Evolutionary conservation across 2,797 vertebrate species (phyloP).

Genomic region (Enteromius viviparus): DNA sequence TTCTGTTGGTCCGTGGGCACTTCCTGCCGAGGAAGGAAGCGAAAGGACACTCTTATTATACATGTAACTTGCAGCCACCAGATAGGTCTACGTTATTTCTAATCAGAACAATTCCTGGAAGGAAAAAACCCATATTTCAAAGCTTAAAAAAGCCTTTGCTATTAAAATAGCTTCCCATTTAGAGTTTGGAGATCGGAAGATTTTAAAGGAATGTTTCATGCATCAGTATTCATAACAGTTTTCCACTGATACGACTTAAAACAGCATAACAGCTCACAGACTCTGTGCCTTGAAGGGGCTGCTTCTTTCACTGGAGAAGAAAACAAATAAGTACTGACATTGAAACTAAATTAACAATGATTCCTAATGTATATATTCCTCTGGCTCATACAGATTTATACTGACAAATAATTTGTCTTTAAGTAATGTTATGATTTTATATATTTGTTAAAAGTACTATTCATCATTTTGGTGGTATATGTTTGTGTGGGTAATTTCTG

Average conservation of each 20-base stretch:
- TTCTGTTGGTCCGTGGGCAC: constrained; percentile 97
- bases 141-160: neutral
- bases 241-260: constrained; percentile 11
- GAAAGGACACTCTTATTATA: constrained; percentile 1
- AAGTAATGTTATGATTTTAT: neutral
- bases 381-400: neutral
- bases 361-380: neutral
- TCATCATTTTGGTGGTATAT: neutral
- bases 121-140: neutral
- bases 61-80: neutral
- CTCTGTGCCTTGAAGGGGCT: neutral
- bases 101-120: constrained; percentile 5
- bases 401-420: neutral
- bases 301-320: neutral
- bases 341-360: neutral
- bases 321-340: neutral
- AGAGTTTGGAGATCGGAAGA: neutral
- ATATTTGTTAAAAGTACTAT: neutral
- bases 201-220: neutral
- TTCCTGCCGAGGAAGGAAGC: constrained; percentile 79
- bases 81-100: neutral
- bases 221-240: constrained; percentile 9
- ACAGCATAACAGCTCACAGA: neutral
- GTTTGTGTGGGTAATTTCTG: neutral
- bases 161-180: neutral